These are phyloP conservation scores for Parambassis ranga DNA, from an alignment of 2,797 vertebrate genomes.

Conservation along the genomic window DNA sequence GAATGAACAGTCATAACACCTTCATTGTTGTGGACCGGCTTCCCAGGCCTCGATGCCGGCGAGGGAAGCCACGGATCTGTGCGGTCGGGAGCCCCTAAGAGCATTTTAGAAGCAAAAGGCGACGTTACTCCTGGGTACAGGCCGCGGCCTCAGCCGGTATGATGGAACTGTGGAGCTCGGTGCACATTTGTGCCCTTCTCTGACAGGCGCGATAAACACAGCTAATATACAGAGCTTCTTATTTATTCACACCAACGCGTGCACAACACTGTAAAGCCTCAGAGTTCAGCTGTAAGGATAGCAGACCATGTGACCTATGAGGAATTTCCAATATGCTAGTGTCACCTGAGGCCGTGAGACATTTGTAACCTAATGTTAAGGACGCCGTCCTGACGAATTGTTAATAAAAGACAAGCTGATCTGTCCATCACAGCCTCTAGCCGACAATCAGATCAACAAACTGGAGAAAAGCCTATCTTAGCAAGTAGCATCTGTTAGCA, in stretches of 20 bases:
- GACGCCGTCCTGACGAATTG: too few species aligned
- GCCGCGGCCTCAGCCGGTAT: neutral
- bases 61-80: constrained; percentile 15
- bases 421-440: too few species aligned
- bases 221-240: constrained; percentile 35
- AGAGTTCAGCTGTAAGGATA: neutral
- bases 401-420: too few species aligned
- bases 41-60: constrained; percentile 35
- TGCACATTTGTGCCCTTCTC: constrained; percentile 29
- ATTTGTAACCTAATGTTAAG: too few species aligned
- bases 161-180: constrained; percentile 23
- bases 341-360: too few species aligned
- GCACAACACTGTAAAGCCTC: constrained; percentile 14
- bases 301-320: too few species aligned
- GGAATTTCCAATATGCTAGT: too few species aligned
- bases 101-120: constrained; percentile 39
- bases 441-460: too few species aligned
- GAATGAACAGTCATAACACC: constrained; percentile 71
- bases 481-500: too few species aligned
- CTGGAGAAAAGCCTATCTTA: too few species aligned
- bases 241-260: constrained; percentile 7
- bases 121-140: constrained; percentile 46
- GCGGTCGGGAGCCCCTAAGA: constrained; percentile 36
- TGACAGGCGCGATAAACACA: constrained; percentile 29
- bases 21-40: constrained; percentile 64